These are phyloP conservation scores for Molanna angustata DNA, from an alignment of 2,888 invertebrate species.

Conservation along the genomic window DNA sequence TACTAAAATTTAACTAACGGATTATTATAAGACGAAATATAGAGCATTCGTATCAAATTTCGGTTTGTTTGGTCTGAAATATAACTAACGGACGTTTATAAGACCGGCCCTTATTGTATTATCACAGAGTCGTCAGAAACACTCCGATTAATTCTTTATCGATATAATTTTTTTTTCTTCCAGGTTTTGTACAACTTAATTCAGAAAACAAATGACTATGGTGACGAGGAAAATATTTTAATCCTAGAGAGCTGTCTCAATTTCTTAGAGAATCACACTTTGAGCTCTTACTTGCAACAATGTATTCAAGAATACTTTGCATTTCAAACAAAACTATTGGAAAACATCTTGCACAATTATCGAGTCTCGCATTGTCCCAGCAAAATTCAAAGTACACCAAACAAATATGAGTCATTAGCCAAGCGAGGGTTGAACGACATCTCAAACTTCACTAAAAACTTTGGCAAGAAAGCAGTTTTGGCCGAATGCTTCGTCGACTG, in stretches of 20 bases:
- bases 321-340: constrained; percentile 13
- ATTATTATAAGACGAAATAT: no score
- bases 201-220: neutral
- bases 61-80: no score
- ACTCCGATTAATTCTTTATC: neutral
- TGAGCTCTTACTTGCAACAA: constrained; percentile 24
- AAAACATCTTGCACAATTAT: constrained; percentile 9
- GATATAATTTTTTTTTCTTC: constrained; percentile 8
- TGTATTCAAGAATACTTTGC: constrained; percentile 18
- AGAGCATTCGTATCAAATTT: no score
- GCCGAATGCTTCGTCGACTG: constrained; percentile 23
- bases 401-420: constrained; percentile 8
- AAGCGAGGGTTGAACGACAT: constrained; percentile 20
- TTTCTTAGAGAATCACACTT: constrained; percentile 22
- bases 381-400: neutral
- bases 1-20: no score
- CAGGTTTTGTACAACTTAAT: constrained; percentile 17
- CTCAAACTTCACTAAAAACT: constrained; percentile 22
- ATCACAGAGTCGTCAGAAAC: no score
- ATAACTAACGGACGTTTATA: no score
- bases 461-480: constrained; percentile 23
- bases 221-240: constrained; percentile 11
- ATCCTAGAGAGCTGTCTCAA: constrained; percentile 23
- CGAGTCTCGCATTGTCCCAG: neutral
- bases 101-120: no score